Evolutionary conservation across 2,888 invertebrate genomes (phyloP), one percentile per base, ranked within the genome.

Genomic region (Eupithecia centaureata): DNA sequence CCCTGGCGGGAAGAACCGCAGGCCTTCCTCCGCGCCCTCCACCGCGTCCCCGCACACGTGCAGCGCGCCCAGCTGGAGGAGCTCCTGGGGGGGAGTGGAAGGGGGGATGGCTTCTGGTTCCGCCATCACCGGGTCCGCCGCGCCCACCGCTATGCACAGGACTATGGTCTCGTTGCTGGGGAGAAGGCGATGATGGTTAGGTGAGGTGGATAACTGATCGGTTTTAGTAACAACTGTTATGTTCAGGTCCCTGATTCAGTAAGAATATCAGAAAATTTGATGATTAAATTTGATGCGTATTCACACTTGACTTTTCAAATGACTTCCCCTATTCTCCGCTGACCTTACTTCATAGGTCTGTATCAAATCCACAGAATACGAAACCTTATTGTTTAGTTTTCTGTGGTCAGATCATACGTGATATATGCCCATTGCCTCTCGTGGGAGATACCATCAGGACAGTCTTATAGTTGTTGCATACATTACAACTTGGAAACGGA

Each of bases 11-110:
- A 97, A 97, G 92, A 96, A 96, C 66, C 93, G 83, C 2, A 90
- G 86, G 65, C 95, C 95, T 78, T 97, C 96, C 59, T 90, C 88
- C 32, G 90, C 92, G 0, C 97, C 96, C 35, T 94, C 88, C 3
- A 95, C 95, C 0, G 94, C 91, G 80, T 96, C 95, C 8, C 94
- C 93, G 79, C 96, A 96, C 28, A 96, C 94, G 82, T 95, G 96
- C 25, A 95, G 92, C 0, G 97, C 96, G 0, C 95, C 95, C 56
- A 95, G 92, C 25, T 94, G 91, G 5, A 94, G 89, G 73, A 97
- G 94, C 1, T 94, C 94, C 0, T 94, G 95, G 0, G 95, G 94
- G 0, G 96, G 95, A 0, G 95, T 94, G 1, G 94, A 88, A 1
- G 95, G 96, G 2, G 94, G 92, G 0, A 95, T 94, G 0, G 94